Base-by-base conservation (phyloP, 2,888 invertebrate genomes). In the Cheilosia grossa region DNA sequence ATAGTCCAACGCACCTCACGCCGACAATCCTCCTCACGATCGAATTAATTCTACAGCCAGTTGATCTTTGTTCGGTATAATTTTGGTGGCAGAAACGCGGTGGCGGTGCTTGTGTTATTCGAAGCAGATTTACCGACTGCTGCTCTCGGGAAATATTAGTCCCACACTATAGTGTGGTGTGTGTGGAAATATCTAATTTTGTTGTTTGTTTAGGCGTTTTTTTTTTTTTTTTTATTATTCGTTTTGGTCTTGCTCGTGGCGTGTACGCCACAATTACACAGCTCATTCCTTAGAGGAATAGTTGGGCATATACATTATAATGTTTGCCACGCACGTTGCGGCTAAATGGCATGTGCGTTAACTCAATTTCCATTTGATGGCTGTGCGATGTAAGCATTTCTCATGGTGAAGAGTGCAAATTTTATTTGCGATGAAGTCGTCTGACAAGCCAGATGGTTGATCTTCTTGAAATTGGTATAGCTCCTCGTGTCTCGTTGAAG, bases 271-370 rank as follows among this genome's bases (percentile, higher is more conserved):
- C 77, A 78, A 78, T 78, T 69, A 78, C 63, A 78, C 69, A 78
- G 69, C 77, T 78, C 77, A 78, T 78, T 77, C 77, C 69, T 59
- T 24, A 56, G 33, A 51, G 15, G 44, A 61, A 78, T 69, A 77
- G 67, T 58, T 67, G 53, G 58, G 58, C 77, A 75, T 58, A 67
- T 66, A 17, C 47, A 47, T 47, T 47, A 47, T 47, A 59, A 67
- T 59, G 75, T 15, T 75, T n/a, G 75, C 66, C 53, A 75, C 75
- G 75, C 66, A 66, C 37, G 37, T 58, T 67, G 51, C 51, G 67
- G 67, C 44, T 44, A 67, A 77, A 61, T 77, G 61, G 67, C 77
- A 77, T 77, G 77, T 77, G 77, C 77, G 77, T 53, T 77, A 42
- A 42, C 59, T 77, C 77, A 67, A 53, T 77, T 77, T 77, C 44